A percentile compares a stretch with the other conserved stretches of the same genome.
These are phyloP conservation scores for Paradoxurus hermaphroditus DNA, from an alignment of 2,113 vertebrate species.

Conservation along the genomic window DNA sequence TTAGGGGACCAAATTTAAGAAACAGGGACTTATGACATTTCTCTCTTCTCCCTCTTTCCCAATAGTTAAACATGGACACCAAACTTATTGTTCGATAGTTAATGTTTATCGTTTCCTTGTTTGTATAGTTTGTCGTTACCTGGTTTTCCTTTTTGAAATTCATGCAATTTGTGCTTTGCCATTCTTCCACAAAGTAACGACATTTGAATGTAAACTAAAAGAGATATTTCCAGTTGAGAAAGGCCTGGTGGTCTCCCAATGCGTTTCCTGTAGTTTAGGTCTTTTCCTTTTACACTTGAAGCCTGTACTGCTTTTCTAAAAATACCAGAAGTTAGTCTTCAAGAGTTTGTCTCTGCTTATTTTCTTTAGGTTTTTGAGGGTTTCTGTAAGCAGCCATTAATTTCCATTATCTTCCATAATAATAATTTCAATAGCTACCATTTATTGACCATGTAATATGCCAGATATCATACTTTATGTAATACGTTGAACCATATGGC, in stretches of 20 bases:
- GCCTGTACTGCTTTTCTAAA: neutral
- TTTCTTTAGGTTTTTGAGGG: neutral
- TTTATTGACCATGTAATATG: neutral
- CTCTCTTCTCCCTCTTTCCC: neutral
- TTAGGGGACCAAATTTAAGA: neutral
- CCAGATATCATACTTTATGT: neutral
- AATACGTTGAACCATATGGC: neutral
- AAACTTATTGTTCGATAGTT: neutral
- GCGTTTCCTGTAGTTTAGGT: neutral
- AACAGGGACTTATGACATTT: neutral
- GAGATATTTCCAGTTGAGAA: neutral
- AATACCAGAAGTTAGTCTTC: neutral
- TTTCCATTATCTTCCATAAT: neutral
- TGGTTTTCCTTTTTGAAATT: conserved; percentile 6
- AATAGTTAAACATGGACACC: neutral
- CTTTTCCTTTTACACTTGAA: neutral
- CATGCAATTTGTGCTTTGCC: neutral
- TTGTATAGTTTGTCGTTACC: neutral
- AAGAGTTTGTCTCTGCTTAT: neutral
- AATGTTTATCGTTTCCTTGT: neutral
- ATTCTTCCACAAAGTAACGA: neutral
- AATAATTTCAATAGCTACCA: neutral
- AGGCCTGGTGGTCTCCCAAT: neutral
- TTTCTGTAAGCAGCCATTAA: neutral
- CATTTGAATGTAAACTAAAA: neutral